phyloP scores from a whole-genome alignment of 2,888 invertebrate species.

The Trimorus sp. region DNA sequence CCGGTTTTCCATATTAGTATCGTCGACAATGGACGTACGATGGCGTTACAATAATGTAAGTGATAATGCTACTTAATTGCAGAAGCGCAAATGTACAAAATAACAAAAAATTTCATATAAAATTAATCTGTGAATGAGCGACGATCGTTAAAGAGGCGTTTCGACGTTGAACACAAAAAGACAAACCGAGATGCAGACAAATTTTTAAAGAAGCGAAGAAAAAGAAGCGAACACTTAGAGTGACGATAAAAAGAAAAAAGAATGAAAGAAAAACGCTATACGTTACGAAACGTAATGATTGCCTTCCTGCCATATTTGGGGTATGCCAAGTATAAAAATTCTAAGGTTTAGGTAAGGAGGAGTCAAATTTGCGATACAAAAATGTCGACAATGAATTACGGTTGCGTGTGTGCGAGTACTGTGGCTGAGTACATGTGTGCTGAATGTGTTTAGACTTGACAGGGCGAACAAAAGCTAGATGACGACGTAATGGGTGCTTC shows the following conservation, averaged over 20 bases:
- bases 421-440: constrained; percentile 65
- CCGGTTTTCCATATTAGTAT: constrained; percentile 55
- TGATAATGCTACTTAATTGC: constrained; percentile 66
- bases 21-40: constrained; percentile 63
- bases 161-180: constrained; percentile 50
- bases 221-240: constrained; percentile 60
- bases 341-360: constrained; percentile 79
- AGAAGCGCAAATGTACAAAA: constrained; percentile 72
- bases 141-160: constrained; percentile 62
- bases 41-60: constrained; percentile 62
- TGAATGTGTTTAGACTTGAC: constrained; percentile 64
- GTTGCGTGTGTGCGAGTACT: constrained; percentile 63
- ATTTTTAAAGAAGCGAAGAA: constrained; percentile 41
- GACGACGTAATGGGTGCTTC: constrained; percentile 71
- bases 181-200: constrained; percentile 57
- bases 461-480: constrained; percentile 56
- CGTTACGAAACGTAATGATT: constrained; percentile 83
- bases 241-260: constrained; percentile 63
- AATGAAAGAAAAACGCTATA: constrained; percentile 79
- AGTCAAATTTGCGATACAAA: constrained; percentile 67
- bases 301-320: constrained; percentile 86
- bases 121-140: constrained; percentile 63
- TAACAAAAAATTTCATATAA: constrained; percentile 66
- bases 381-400: constrained; percentile 67
- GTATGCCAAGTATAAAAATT: constrained; percentile 84